A percentile compares a stretch with the other conserved stretches of the same genome.
Conservation (phyloP, 2,888 invertebrate species). For the Phytoseiulus persimilis region DNA sequence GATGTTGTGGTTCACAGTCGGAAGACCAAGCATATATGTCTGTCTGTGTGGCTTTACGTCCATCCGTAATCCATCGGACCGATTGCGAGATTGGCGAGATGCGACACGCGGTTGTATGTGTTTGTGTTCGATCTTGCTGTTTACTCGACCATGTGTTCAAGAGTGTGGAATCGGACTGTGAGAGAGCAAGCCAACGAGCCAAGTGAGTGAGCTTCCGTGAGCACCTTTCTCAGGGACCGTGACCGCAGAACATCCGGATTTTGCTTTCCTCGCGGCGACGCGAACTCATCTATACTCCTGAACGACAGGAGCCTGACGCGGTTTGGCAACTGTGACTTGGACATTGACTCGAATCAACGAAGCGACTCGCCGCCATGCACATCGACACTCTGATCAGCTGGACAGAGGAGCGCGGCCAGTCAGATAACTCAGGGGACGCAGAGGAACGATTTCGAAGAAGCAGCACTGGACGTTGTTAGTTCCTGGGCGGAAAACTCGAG, state of each 20-base stretch:
- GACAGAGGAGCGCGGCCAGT: not conserved
- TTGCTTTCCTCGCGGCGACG: not conserved
- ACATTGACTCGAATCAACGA: not conserved
- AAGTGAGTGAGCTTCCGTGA: not conserved
- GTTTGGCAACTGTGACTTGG: not conserved
- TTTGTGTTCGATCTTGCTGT: not conserved
- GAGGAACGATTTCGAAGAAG: not conserved
- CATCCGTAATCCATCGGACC: not conserved
- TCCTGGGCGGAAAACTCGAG: not conserved
- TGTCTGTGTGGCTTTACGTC: not conserved
- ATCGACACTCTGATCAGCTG: not conserved
- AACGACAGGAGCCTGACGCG: not conserved
- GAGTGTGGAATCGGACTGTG: not conserved
- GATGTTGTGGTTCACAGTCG: not conserved
- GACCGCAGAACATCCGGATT: not conserved
- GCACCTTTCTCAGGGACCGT: not conserved
- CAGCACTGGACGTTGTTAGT: not conserved
- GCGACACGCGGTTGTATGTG: not conserved
- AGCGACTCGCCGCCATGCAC: not conserved
- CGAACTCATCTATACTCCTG: not conserved
- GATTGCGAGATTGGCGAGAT: too few relatives aligned
- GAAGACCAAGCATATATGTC: not conserved
- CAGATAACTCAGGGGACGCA: not conserved
- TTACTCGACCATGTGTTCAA: not conserved
- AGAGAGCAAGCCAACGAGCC: not conserved